Percentiles rank a stretch among this genome's conserved stretches.
Evolutionary conservation across 2,113 vertebrate genomes (phyloP).

Genomic region (Entomyzon cyanotis): DNA sequence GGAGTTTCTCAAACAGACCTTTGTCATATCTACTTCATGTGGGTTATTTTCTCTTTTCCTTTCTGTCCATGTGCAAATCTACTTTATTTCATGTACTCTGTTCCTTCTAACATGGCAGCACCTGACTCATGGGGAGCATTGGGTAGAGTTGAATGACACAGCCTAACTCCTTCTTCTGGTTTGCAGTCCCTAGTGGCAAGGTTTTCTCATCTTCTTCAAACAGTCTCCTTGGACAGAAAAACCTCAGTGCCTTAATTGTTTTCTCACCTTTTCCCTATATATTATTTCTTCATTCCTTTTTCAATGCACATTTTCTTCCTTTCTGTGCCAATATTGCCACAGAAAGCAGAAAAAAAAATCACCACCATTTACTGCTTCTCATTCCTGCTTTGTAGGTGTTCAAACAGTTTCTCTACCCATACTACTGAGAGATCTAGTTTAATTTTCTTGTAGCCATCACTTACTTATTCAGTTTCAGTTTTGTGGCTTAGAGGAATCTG

Average conservation of each 20-base stretch:
- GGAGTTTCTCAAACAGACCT: neutral
- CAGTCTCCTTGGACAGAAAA: neutral
- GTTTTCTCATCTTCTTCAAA: neutral
- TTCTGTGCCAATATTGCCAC: neutral
- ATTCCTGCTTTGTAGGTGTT: neutral
- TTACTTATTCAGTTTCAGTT: neutral
- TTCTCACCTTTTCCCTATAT: neutral
- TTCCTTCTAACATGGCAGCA: neutral
- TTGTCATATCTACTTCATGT: neutral
- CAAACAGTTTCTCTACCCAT: neutral
- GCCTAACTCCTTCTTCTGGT: neutral
- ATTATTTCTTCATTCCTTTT: neutral
- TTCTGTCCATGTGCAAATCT: neutral
- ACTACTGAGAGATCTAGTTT: neutral
- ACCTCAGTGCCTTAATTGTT: neutral
- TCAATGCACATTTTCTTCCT: neutral
- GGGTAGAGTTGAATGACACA: neutral
- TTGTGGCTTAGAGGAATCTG: neutral
- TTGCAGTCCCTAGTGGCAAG: neutral
- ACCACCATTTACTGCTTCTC: neutral
- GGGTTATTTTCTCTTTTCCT: neutral
- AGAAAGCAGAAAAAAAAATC: neutral
- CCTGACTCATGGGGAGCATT: accelerated
- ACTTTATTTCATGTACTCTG: accelerated
- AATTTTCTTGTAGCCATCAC: neutral